phyloP scores from a whole-genome alignment of 2,888 invertebrate species.

The Apantesis nais region DNA sequence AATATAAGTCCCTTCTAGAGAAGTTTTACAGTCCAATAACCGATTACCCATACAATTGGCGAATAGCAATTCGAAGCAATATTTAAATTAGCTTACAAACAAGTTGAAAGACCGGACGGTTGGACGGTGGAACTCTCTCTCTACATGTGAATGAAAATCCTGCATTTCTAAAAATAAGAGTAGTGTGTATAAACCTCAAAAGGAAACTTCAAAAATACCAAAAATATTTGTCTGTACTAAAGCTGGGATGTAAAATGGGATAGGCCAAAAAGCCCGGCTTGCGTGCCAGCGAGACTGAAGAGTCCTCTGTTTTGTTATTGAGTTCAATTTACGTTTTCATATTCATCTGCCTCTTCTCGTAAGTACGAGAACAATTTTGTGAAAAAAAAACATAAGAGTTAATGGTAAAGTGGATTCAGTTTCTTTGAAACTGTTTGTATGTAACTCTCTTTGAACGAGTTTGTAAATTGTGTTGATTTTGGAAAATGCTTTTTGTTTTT shows the following conservation, averaged over 20 bases:
- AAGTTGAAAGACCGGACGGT: constrained; percentile 7
- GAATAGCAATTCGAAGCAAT: neutral
- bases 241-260: constrained; percentile 66
- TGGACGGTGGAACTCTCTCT: constrained; percentile 17
- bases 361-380: constrained; percentile 27
- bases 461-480: neutral
- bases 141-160: constrained; percentile 16
- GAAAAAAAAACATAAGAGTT: constrained; percentile 17
- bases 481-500: neutral
- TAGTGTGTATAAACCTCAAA: constrained; percentile 32
- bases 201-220: constrained; percentile 39
- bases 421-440: constrained; percentile 12
- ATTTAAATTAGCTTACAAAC: neutral
- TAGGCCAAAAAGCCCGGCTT: constrained; percentile 60
- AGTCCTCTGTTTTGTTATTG: constrained; percentile 75
- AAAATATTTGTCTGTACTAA: constrained; percentile 57
- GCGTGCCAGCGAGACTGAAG: constrained; percentile 55
- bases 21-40: constrained; percentile 36
- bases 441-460: constrained; percentile 3
- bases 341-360: constrained; percentile 50
- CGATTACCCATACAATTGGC: constrained; percentile 17
- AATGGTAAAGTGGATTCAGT: constrained; percentile 7
- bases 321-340: constrained; percentile 74
- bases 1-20: constrained; percentile 40
- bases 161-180: constrained; percentile 30